These are phyloP conservation scores for Pseudorectes ferrugineus DNA, from an alignment of 2,113 vertebrate species.

Conservation along the genomic window DNA sequence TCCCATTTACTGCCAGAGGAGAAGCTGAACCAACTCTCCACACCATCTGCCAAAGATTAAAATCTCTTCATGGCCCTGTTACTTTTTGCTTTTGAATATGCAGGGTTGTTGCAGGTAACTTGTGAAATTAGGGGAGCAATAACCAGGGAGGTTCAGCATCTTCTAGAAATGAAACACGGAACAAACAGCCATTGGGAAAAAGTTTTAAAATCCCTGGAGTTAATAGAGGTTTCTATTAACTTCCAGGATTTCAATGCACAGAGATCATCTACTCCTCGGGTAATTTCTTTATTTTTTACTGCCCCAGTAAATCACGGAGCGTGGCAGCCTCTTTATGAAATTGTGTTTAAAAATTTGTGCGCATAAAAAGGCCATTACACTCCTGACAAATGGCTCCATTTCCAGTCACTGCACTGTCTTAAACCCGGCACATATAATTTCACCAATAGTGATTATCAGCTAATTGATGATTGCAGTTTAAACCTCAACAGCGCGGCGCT, in stretches of 20 bases:
- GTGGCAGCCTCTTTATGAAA: constrained; percentile 15
- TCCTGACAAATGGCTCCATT: neutral
- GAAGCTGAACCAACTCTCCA: constrained; percentile 3
- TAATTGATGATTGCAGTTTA: constrained; percentile 31
- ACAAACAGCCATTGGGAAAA: neutral
- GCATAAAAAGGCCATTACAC: constrained; percentile 26
- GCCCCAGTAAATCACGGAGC: neutral
- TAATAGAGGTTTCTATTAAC: constrained; percentile 3
- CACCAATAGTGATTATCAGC: constrained; percentile 17
- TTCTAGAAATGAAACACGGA: neutral
- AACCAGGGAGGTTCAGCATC: neutral
- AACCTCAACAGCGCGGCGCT: neutral
- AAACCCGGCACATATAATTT: neutral
- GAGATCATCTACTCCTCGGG: neutral
- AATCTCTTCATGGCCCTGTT: neutral
- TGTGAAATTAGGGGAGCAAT: neutral
- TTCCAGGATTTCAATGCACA: neutral
- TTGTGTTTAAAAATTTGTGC: constrained; percentile 33
- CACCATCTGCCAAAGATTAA: constrained; percentile 54
- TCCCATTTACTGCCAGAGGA: constrained; percentile 41
- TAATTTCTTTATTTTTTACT: constrained; percentile 35
- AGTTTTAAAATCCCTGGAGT: neutral
- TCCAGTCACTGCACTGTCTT: neutral
- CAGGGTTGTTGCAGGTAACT: neutral
- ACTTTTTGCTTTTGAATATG: neutral